Percentiles rank a stretch among this genome's conserved stretches.
Conservation (phyloP, 1,140 invertebrate species). For the Drosophila takahashii region DNA sequence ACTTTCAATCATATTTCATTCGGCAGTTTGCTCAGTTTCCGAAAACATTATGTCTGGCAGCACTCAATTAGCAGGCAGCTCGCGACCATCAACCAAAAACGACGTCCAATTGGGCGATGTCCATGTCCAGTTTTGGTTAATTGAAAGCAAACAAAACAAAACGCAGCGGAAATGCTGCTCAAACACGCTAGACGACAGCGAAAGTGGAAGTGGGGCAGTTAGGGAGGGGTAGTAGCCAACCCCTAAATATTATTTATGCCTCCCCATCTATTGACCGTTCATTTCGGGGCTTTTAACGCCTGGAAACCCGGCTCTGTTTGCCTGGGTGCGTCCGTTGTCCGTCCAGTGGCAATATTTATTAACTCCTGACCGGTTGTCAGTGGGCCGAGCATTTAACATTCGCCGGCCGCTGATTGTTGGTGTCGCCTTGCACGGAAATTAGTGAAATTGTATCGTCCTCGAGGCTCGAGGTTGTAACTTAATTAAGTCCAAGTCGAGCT, state of each 20-base stretch:
- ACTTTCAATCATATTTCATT: constrained; percentile 55
- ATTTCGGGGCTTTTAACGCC: constrained; percentile 79
- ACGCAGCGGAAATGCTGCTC: constrained; percentile 67
- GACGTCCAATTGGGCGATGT: constrained; percentile 13
- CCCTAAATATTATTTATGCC: constrained; percentile 81
- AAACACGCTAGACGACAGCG: constrained; percentile 58
- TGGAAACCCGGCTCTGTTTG: constrained; percentile 5
- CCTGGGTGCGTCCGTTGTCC: constrained; percentile 65
- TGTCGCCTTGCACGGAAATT: constrained; percentile 81
- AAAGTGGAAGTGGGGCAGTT: constrained; percentile 23
- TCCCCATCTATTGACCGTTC: constrained; percentile 75
- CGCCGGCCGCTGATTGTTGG: constrained; percentile 70
- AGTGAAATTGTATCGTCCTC: constrained; percentile 75
- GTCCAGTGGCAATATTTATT: constrained; percentile 70
- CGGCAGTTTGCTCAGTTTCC: constrained; percentile 31
- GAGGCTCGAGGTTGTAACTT: constrained; percentile 64
- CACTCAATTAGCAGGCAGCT: constrained; percentile 65
- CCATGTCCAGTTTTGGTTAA: constrained; percentile 76
- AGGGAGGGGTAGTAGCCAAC: constrained; percentile 37
- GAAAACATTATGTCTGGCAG: constrained; percentile 59
- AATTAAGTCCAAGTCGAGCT: constrained; percentile 59
- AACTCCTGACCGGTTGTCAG: constrained; percentile 50
- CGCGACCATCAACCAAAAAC: constrained; percentile 10
- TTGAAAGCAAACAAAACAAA: constrained; percentile 79
- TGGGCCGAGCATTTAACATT: constrained; percentile 72